A percentile compares a stretch with the other conserved stretches of the same genome.
Evolutionary conservation across 2,888 invertebrate genomes (phyloP).

Genomic region (Chrysolina americana): DNA sequence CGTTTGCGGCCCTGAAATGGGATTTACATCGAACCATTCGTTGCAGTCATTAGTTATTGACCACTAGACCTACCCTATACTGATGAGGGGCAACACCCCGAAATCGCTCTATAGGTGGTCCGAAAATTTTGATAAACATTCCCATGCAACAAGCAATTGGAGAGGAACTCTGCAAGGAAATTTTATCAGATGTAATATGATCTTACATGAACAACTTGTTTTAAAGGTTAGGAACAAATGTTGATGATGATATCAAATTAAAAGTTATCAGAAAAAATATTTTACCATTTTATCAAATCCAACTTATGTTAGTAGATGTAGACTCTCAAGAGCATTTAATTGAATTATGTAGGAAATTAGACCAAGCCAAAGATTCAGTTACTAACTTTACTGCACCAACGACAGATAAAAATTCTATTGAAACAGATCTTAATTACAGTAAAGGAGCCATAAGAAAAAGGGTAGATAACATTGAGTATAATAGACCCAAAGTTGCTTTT

Average conservation of each 20-base stretch:
- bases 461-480: slow-evolving; percentile 9
- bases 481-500: not conserved
- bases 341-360: slow-evolving; percentile 5
- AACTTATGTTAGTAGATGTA: slow-evolving; percentile 32
- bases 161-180: no score
- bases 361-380: slow-evolving; percentile 6
- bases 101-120: no score
- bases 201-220: slow-evolving; percentile 31
- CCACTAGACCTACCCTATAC: no score
- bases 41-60: no score
- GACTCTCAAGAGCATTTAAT: slow-evolving; percentile 18
- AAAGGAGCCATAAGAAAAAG: not conserved
- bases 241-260: slow-evolving; percentile 28
- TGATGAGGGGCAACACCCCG: no score
- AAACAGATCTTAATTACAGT: not conserved
- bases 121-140: no score
- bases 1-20: no score
- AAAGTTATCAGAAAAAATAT: slow-evolving; percentile 33
- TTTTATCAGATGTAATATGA: no score
- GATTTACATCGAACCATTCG: no score
- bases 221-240: slow-evolving; percentile 25
- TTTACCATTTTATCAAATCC: slow-evolving; percentile 36
- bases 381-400: not conserved
- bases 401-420: not conserved
- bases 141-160: no score